A percentile compares a stretch with the other conserved stretches of the same genome.
Conservation (phyloP, 2,888 invertebrate species). For the Caenorhabditis sinica region DNA sequence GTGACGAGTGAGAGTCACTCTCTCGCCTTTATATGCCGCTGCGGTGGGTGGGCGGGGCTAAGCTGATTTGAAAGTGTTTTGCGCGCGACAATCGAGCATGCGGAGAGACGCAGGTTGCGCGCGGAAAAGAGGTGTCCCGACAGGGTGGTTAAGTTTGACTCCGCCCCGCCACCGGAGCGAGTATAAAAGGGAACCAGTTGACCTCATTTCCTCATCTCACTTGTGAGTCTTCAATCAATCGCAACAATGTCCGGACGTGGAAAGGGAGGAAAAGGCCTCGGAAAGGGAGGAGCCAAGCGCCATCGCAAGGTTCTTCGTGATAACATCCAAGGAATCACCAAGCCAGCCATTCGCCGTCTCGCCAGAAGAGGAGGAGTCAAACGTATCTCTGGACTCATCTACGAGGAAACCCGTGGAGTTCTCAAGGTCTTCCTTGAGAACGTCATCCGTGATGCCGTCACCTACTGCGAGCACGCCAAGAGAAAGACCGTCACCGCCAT, state of each 20-base stretch:
- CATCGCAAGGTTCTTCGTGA: slow-evolving; percentile 85
- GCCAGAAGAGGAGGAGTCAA: slow-evolving; percentile 78
- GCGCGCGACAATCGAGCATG: too few species aligned
- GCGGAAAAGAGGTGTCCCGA: too few species aligned
- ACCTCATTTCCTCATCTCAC: too few species aligned
- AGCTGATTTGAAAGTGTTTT: too few species aligned
- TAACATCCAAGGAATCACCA: slow-evolving; percentile 79
- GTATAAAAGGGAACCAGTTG: too few species aligned
- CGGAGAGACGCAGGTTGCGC: too few species aligned
- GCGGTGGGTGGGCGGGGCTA: too few species aligned
- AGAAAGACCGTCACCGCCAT: slow-evolving; percentile 93
- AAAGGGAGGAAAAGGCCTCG: slow-evolving; percentile 90
- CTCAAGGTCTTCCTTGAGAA: slow-evolving; percentile 85
- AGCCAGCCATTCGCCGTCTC: slow-evolving; percentile 85
- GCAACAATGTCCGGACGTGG: slow-evolving; percentile 89
- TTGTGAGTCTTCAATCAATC: too few species aligned
- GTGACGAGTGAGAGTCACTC: too few species aligned
- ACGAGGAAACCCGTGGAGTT: slow-evolving; percentile 71
- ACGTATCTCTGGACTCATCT: slow-evolving; percentile 69
- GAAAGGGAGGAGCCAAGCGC: slow-evolving; percentile 91
- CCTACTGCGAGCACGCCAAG: slow-evolving; percentile 92
- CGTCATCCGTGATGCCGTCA: slow-evolving; percentile 91
- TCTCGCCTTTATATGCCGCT: too few species aligned
- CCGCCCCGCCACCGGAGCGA: too few species aligned
- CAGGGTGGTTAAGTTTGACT: too few species aligned